Conservation (phyloP, 2,797 vertebrate genomes). For the Lerista edwardsae region DNA sequence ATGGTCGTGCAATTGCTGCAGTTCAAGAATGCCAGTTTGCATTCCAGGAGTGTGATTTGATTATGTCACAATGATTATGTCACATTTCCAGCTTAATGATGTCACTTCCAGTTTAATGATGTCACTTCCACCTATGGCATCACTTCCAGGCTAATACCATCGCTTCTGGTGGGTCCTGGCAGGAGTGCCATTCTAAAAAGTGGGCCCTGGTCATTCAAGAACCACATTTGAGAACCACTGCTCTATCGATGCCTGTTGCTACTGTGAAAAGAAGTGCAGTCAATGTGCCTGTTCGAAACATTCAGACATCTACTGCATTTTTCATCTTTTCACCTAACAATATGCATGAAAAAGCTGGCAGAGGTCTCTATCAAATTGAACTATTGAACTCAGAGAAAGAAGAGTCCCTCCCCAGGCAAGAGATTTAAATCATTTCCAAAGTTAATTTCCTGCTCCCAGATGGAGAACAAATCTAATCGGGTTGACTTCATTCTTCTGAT, state of each 20-base stretch:
- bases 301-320: conserved; percentile 47
- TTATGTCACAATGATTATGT: too few species aligned
- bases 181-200: too few species aligned
- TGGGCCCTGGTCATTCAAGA: too few species aligned
- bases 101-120: too few species aligned
- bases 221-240: too few species aligned
- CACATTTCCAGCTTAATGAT: too few species aligned
- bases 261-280: neutral
- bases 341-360: conserved; percentile 63
- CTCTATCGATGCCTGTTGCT: conserved; percentile 33
- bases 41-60: too few species aligned
- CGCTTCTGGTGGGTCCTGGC: too few species aligned
- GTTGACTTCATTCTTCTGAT: conserved; percentile 75
- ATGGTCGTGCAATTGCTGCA: too few species aligned
- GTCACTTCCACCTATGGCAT: too few species aligned
- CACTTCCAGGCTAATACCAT: too few species aligned
- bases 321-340: conserved; percentile 60
- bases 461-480: conserved; percentile 77
- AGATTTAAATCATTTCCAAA: conserved; percentile 80
- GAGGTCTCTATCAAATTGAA: conserved; percentile 70
- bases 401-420: conserved; percentile 72
- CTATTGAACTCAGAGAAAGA: conserved; percentile 73
- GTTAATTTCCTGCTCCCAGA: conserved; percentile 78
- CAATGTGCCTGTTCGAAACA: conserved; percentile 39
- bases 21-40: too few species aligned